These are phyloP conservation scores for Cynodonichthys magdalenae DNA, from an alignment of 2,797 vertebrate species.

Conservation along the genomic window DNA sequence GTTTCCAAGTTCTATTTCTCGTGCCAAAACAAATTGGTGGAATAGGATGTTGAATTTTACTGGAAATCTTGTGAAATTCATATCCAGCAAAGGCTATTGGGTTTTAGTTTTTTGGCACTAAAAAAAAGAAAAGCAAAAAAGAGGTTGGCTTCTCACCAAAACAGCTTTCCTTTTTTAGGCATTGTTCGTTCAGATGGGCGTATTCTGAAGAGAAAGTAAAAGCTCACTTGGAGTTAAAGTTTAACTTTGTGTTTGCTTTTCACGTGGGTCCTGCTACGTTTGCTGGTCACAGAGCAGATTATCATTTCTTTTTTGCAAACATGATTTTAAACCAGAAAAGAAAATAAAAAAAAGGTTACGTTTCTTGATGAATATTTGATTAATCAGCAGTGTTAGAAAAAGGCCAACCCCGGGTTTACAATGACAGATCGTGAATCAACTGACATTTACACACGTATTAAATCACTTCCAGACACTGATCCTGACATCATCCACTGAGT, in stretches of 20 bases:
- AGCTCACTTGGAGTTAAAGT: constrained; percentile 37
- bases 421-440: background rate
- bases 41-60: background rate
- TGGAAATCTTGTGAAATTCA: too few species aligned
- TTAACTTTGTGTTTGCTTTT: constrained; percentile 55
- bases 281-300: background rate
- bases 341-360: constrained; percentile 1
- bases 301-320: background rate
- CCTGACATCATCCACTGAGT: constrained; percentile 49
- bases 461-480: constrained; percentile 46
- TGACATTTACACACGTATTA: constrained; percentile 29
- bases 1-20: constrained; percentile 13
- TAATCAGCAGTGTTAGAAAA: background rate
- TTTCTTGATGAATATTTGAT: background rate
- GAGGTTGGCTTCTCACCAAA: background rate
- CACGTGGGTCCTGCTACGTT: background rate
- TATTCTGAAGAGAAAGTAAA: background rate
- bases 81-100: background rate
- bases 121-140: background rate
- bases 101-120: background rate
- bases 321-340: background rate
- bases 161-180: background rate
- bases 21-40: background rate
- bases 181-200: background rate
- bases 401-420: constrained; percentile 3